Evolutionary conservation across 2,888 invertebrate species (phyloP).

Genomic region (Diplazon laetatorius): DNA sequence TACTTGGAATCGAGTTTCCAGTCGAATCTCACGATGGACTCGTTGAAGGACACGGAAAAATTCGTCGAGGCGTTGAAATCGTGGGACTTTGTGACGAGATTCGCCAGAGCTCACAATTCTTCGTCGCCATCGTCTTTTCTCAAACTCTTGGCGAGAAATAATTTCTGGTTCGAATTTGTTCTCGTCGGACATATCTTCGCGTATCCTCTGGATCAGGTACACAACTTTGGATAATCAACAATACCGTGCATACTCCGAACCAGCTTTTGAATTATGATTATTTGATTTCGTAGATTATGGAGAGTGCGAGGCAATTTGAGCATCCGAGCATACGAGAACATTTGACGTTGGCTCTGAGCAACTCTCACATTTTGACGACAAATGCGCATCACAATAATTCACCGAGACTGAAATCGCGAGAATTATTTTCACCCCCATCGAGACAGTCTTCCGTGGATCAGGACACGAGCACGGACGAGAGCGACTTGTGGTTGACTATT

Average conservation of each 20-base stretch:
- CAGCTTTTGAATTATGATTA: not conserved
- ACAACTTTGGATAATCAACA: not conserved
- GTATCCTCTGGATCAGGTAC: conserved; percentile 86
- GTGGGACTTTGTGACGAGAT: conserved; percentile 86
- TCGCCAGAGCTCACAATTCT: conserved; percentile 85
- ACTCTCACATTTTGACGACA: conserved; percentile 65
- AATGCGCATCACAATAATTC: conserved; percentile 46
- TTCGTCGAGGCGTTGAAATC: conserved; percentile 83
- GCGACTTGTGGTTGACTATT: conserved; percentile 85
- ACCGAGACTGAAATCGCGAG: conserved; percentile 73
- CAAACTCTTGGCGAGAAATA: conserved; percentile 84
- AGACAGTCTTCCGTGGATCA: conserved; percentile 79
- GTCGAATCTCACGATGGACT: conserved; percentile 59
- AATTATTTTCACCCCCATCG: conserved; percentile 68
- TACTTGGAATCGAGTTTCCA: conserved; percentile 75
- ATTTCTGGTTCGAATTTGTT: conserved; percentile 89
- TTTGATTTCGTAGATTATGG: conserved; percentile 77
- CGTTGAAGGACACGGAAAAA: conserved; percentile 72
- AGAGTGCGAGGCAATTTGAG: conserved; percentile 85
- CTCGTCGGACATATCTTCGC: conserved; percentile 88
- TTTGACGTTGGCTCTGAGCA: conserved; percentile 78
- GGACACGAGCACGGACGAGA: conserved; percentile 69
- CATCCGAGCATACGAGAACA: conserved; percentile 86
- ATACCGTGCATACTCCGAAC: not conserved
- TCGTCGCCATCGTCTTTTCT: conserved; percentile 85